phyloP scores from a whole-genome alignment of 2,888 invertebrate species.

The Paralinhomoeus sp. region DNA sequence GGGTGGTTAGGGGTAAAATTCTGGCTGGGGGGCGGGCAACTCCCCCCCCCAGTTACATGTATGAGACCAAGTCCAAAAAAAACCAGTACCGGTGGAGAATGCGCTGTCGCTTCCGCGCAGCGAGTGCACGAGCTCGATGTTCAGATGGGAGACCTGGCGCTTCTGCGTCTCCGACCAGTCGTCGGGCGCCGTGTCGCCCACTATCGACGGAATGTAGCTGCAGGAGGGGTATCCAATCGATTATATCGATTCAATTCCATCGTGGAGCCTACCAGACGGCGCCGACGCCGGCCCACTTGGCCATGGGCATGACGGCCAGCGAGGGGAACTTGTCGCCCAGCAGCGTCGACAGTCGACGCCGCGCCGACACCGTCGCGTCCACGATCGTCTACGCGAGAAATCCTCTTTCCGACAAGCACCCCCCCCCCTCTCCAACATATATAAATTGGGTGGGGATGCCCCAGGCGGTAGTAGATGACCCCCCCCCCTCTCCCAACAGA shows the following conservation, averaged over 20 bases:
- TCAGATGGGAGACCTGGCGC: constrained; percentile 37
- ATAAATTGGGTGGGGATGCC: no score
- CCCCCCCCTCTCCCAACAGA: no score
- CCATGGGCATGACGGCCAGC: constrained; percentile 55
- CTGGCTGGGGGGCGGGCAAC: no score
- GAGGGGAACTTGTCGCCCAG: constrained; percentile 31
- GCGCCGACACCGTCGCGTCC: constrained; percentile 15
- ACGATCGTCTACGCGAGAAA: constrained; percentile 11
- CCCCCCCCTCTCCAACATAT: no score
- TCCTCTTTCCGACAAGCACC: no score
- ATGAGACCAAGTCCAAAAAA: not conserved
- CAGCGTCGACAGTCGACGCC: constrained; percentile 8
- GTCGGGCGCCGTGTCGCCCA: constrained; percentile 11
- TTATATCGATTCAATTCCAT: no score
- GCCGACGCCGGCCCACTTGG: constrained; percentile 81
- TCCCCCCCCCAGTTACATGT: no score
- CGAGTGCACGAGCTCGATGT: constrained; percentile 65
- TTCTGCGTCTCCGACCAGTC: constrained; percentile 17
- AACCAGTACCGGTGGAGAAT: constrained; percentile 48
- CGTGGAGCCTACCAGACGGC: constrained; percentile 43
- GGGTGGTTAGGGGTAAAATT: no score
- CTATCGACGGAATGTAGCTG: constrained; percentile 18
- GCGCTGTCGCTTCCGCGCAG: constrained; percentile 73
- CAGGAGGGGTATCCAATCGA: not conserved
- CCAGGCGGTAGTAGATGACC: no score